Base-by-base conservation (phyloP, 2,113 vertebrate species). In the Callaeas wilsoni region DNA sequence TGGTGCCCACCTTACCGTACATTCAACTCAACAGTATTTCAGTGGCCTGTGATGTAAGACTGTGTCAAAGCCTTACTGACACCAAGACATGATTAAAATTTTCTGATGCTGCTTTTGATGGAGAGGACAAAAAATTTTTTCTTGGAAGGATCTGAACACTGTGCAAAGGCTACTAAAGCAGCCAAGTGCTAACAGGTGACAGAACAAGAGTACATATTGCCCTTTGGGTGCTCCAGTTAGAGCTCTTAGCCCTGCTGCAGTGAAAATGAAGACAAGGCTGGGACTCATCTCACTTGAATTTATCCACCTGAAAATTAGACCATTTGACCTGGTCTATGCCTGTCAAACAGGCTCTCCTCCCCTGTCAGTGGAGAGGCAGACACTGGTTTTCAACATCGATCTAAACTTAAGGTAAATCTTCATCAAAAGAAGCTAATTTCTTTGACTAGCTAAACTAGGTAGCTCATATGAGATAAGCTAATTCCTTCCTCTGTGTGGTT, bases 131-230 rank as follows among this genome's bases (percentile, higher is more conserved):
- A 59, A 75, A 57, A 16, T 1, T 1, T 30, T 87, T 80, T 86
- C 76, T 94, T 89, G 52, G 65, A 92, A 92, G 78, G 59, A 35
- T 35, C 41, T 87, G 84, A 94, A 87, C 76, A 76, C 59, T 78
- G 35, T 57, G 47, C 62, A 96, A 96, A 96, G 67, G 67, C 19
- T 92, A 70, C 42, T 64, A 9, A 68, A 95, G 82, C 85, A 97
- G 50, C 62, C 39, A 74, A 85, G 65, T 68, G 50, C 70, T 75
- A 82, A 89, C 47, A 94, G 74, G 20, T 69, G 84, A 20, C 25
- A 50, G 53, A 76, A 26, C 11, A 87, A 57, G 44, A 71, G 5
- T 39, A 49, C 6, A 6, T 21, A 20, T 15, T 62, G 27, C 16
- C 29, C 14, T 59, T 37, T 65, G 49, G 84, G 37, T 33, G 26